Percentiles rank a stretch among this genome's conserved stretches.
phyloP scores from a whole-genome alignment of 2,888 invertebrate genomes.

The Steromphala cineraria region DNA sequence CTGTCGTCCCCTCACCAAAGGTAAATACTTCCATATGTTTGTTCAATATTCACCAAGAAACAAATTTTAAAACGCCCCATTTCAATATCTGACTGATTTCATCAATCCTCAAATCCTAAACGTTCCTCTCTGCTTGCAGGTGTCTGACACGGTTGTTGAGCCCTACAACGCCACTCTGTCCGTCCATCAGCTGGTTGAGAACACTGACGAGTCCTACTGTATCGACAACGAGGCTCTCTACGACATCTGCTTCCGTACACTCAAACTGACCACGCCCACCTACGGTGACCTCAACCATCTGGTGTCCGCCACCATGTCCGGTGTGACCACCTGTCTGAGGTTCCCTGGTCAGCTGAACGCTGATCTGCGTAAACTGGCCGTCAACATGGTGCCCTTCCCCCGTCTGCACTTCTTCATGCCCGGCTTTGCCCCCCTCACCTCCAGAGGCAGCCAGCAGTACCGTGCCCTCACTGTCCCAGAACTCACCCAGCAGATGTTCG shows the following conservation, averaged over 20 bases:
- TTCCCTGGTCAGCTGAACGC: neutral
- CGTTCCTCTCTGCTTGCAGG: slow-evolving; percentile 71
- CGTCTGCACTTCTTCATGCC: slow-evolving; percentile 7
- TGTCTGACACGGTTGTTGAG: slow-evolving; percentile 82
- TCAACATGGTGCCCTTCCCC: slow-evolving; percentile 3
- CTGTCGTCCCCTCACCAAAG: slow-evolving; percentile 91
- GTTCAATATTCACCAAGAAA: no score
- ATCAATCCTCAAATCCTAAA: no score
- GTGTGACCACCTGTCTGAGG: neutral
- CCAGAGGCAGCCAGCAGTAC: neutral
- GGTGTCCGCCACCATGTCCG: slow-evolving; percentile 74
- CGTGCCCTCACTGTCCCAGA: slow-evolving; percentile 48
- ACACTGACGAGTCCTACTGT: slow-evolving; percentile 91
- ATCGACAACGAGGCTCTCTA: slow-evolving; percentile 92
- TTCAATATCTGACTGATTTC: no score
- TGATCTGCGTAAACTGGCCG: neutral
- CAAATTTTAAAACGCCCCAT: no score
- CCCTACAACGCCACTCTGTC: slow-evolving; percentile 92
- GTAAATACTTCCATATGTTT: slow-evolving; percentile 46
- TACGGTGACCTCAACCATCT: slow-evolving; percentile 92
- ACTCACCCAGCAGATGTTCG: slow-evolving; percentile 83
- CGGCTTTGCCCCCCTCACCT: neutral
- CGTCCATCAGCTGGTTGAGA: slow-evolving; percentile 82
- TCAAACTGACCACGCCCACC: slow-evolving; percentile 87
- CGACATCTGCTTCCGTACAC: slow-evolving; percentile 92